A percentile compares a stretch with the other conserved stretches of the same genome.
phyloP scores from a whole-genome alignment of 2,888 invertebrate genomes.

The Dascillus cervinus region DNA sequence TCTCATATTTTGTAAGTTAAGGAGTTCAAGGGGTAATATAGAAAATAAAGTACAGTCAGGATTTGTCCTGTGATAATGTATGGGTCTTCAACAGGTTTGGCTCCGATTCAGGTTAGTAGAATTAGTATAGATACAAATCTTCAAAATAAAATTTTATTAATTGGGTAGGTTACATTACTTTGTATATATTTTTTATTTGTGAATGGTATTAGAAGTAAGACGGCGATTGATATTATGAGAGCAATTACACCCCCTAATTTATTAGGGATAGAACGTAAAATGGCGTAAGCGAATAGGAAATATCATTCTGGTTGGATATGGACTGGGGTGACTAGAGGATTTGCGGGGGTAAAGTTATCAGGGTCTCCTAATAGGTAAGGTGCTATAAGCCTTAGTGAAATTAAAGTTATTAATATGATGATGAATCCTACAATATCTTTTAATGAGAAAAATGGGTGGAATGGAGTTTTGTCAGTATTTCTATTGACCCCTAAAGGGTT shows the following conservation, averaged over 20 bases:
- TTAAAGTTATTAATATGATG: slow-evolving; percentile 48
- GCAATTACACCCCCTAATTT: slow-evolving; percentile 70
- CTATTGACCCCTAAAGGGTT: slow-evolving; percentile 59
- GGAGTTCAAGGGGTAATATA: slow-evolving; percentile 50
- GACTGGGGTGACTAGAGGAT: slow-evolving; percentile 58
- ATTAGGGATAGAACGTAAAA: slow-evolving; percentile 72
- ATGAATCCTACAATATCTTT: slow-evolving; percentile 59
- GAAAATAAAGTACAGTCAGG: slow-evolving; percentile 52
- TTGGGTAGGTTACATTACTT: slow-evolving; percentile 53
- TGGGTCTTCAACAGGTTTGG: slow-evolving; percentile 59
- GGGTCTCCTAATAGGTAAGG: slow-evolving; percentile 60
- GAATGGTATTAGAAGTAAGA: slow-evolving; percentile 56
- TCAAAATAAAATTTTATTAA: slow-evolving; percentile 57
- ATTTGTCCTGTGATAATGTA: slow-evolving; percentile 56
- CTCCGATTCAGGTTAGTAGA: slow-evolving; percentile 65
- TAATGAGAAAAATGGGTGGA: slow-evolving; percentile 57
- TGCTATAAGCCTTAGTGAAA: slow-evolving; percentile 45
- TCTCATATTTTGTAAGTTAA: slow-evolving; percentile 49
- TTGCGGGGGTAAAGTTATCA: slow-evolving; percentile 67
- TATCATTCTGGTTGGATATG: slow-evolving; percentile 83
- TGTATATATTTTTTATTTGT: slow-evolving; percentile 48
- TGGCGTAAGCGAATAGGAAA: slow-evolving; percentile 75
- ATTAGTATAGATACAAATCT: slow-evolving; percentile 47
- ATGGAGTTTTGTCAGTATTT: slow-evolving; percentile 60
- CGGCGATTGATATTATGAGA: slow-evolving; percentile 56